Evolutionary conservation across 2,888 invertebrate species (phyloP), one percentile per base, ranked within the genome.

Genomic region (Lasioglossum figueresi): DNA sequence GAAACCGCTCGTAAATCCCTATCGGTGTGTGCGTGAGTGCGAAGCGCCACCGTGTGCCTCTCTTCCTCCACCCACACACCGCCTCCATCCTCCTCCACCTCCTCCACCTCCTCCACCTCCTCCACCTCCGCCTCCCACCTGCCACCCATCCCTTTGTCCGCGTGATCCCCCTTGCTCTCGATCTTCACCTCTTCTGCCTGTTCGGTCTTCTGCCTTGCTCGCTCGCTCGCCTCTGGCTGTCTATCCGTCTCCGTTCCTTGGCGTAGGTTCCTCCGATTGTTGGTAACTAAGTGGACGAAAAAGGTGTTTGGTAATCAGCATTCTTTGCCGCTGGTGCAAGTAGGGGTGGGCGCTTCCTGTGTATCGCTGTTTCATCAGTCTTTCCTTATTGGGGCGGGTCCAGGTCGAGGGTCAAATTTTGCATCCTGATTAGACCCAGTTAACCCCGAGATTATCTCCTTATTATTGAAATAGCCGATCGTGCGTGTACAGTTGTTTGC

Each of bases 1-100:
- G 94, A 94, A 94, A 94, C 94, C 94, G 93, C 94, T 93, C 94
- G 94, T 94, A 94, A 94, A 94, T 94, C 94, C 94, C 93, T 93
- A 94, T 94, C 94, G 94, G 94, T 93, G 92, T 92, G 92, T 92
- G 93, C 92, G 90, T 86, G 90, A 91, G 89, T 82, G 85, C 91
- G 79, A 85, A 82, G 83, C 85, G 83, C 87, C 84, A 82, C 84
- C 88, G 76, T 43, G 80, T 66, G 66, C 43, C 31, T 40, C 56
- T 27, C 71, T n/a, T 10, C 66, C 66, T 19, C 48, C 34, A 66
- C 34, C 66, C 34, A 34, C 66, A 66, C 34, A 52, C 52, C 66
- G 63, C 34, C 66, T 34, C 19, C n/a, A 5, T 23, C 27, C 56
- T 40, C 27, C 40, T 66, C 66, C 83, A 79, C 85, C 84, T 79